These are phyloP conservation scores for Ridgeia piscesae DNA, from an alignment of 1,140 invertebrate genomes.

Conservation along the genomic window DNA sequence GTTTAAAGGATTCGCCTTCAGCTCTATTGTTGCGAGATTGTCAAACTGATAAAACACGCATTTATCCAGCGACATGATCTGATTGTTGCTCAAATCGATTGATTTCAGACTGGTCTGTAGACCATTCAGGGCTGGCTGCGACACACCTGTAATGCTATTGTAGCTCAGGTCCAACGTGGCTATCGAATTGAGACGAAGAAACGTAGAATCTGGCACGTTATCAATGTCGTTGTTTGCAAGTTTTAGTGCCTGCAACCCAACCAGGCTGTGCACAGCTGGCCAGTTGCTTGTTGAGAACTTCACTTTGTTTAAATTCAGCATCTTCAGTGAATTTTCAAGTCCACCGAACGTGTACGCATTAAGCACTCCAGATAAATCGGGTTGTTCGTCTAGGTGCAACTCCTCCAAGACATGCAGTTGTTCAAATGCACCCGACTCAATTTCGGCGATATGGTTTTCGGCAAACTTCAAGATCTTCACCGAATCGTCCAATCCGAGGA, in stretches of 20 bases:
- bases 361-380: background rate
- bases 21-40: background rate
- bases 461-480: conserved; percentile 16
- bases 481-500: conserved; percentile 12
- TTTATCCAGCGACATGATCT: conserved; percentile 19
- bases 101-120: conserved; percentile 14
- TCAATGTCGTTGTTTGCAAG: background rate
- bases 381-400: conserved; percentile 22
- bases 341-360: conserved; percentile 26
- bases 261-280: background rate
- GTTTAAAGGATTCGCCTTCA: conserved; percentile 25
- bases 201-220: background rate
- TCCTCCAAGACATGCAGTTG: conserved; percentile 19
- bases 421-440: conserved; percentile 24
- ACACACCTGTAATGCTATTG: background rate
- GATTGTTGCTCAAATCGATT: conserved; percentile 19
- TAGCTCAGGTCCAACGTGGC: background rate
- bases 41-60: conserved; percentile 23
- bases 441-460: conserved; percentile 18
- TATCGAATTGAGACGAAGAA: background rate
- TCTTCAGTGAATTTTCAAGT: background rate
- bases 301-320: background rate
- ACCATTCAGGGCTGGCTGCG: conserved; percentile 16
- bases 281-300: background rate
- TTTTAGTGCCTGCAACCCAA: background rate